Conservation (phyloP, 2,888 invertebrate genomes). For the Monoplex corrugatus region DNA sequence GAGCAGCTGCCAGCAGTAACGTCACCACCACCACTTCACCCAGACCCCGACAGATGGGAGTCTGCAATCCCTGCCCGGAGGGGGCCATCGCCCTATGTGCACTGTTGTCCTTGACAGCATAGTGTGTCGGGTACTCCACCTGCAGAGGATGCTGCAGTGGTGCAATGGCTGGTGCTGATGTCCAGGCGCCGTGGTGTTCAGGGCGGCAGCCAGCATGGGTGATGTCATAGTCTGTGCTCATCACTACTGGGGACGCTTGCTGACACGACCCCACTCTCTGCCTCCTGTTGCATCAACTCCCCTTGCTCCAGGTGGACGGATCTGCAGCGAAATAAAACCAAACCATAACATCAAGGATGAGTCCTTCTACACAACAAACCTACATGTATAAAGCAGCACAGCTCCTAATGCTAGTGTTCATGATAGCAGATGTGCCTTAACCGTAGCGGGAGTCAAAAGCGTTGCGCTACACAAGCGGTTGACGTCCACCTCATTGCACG, state of each 20-base stretch:
- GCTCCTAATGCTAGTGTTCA: no score
- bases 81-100: constrained; percentile 34
- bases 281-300: not conserved
- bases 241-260: constrained; percentile 36
- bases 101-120: constrained; percentile 22
- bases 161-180: not conserved
- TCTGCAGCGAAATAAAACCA: not conserved
- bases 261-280: not conserved
- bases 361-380: not conserved
- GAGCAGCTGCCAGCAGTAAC: not conserved
- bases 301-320: not conserved
- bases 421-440: no score
- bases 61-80: not conserved
- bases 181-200: not conserved
- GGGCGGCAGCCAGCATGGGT: not conserved
- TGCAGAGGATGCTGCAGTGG: not conserved
- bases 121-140: not conserved
- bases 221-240: constrained; percentile 42
- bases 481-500: no score
- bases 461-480: no score
- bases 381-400: not conserved
- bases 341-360: not conserved
- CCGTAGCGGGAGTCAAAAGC: no score
- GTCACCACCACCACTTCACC: not conserved
- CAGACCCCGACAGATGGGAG: not conserved